Conservation (phyloP, 2,113 vertebrate species). For the Lepisosteus oculatus region DNA sequence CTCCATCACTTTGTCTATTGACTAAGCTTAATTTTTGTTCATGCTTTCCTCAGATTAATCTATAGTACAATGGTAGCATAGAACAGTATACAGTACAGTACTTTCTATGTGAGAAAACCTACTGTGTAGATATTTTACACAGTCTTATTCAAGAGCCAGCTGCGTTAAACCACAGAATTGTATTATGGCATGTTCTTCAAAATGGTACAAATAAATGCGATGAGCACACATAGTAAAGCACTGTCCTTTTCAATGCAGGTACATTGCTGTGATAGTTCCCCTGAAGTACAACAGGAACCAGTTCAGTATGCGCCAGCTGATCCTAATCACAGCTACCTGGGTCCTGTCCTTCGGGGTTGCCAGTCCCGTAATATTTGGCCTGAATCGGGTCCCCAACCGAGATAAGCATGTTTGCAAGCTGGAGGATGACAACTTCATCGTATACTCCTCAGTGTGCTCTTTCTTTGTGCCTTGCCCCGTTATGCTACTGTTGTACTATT, state of each 20-base stretch:
- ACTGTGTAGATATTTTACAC: too few species aligned
- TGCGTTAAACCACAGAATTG: too few species aligned
- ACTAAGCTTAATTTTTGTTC: too few species aligned
- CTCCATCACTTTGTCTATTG: too few species aligned
- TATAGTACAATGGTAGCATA: too few species aligned
- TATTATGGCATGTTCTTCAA: too few species aligned
- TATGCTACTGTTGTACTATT: conserved; percentile 68
- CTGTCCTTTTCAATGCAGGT: conserved; percentile 38
- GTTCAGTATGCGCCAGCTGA: conserved; percentile 64
- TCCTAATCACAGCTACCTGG: conserved; percentile 64
- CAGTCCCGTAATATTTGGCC: conserved; percentile 64
- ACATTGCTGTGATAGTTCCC: conserved; percentile 65
- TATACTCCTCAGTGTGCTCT: conserved; percentile 68
- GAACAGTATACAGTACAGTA: too few species aligned
- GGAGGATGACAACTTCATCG: conserved; percentile 63
- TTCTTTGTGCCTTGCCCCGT: conserved; percentile 69
- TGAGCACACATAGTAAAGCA: too few species aligned
- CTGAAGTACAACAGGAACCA: conserved; percentile 70
- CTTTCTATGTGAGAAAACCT: too few species aligned
- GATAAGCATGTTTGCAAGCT: conserved; percentile 56
- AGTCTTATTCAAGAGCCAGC: too few species aligned
- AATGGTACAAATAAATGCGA: too few species aligned
- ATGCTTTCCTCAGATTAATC: too few species aligned
- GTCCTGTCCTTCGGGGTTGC: conserved; percentile 63
- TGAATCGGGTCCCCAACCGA: conserved; percentile 58